Conservation (phyloP, 2,888 invertebrate genomes). For the Subacronicta megacephala region DNA sequence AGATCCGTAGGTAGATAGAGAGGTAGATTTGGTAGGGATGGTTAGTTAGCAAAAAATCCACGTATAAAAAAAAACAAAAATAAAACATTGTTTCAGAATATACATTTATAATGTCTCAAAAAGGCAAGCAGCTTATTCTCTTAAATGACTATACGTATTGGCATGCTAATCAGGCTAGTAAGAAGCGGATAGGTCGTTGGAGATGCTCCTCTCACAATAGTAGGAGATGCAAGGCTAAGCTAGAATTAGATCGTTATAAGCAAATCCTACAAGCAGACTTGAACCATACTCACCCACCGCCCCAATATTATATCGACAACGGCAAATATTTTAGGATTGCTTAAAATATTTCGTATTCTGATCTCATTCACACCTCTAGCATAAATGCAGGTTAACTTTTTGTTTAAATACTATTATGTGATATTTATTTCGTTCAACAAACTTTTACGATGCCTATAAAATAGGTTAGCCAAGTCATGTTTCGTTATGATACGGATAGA, state of each 20-base stretch:
- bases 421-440: background rate
- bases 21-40: background rate
- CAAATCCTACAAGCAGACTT: conserved; percentile 34
- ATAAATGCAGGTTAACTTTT: background rate
- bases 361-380: background rate
- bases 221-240: conserved; percentile 39
- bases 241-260: conserved; percentile 24
- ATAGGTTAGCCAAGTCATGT: background rate
- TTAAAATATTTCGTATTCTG: background rate
- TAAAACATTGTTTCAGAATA: conserved; percentile 32
- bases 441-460: background rate
- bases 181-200: conserved; percentile 27
- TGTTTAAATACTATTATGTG: too few relatives aligned
- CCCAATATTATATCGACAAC: conserved; percentile 23
- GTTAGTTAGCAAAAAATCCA: background rate
- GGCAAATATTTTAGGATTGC: conserved; percentile 32
- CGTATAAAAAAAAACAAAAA: conserved; percentile 1
- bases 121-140: conserved; percentile 54
- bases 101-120: conserved; percentile 42
- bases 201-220: conserved; percentile 39
- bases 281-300: conserved; percentile 35
- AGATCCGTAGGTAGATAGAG: conserved; percentile 4
- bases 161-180: conserved; percentile 20
- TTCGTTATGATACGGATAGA: background rate
- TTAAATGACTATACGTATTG: conserved; percentile 54